Evolutionary conservation across 2,113 vertebrate species (phyloP), one percentile per base, ranked within the genome.

Genomic region (Accipiter cooperii): DNA sequence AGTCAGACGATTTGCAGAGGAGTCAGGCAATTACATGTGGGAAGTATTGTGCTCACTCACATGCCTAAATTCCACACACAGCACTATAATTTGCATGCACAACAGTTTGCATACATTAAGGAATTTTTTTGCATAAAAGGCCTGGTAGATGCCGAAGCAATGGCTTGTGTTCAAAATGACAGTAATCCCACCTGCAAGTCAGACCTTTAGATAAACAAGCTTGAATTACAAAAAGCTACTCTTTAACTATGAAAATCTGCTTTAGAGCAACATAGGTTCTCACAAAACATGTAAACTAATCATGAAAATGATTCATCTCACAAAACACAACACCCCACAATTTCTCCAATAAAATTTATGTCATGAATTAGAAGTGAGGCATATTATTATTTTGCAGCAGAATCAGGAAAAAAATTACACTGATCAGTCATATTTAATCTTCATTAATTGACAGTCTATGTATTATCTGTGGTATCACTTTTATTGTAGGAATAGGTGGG

Each of bases 111-210:
- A 90, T 75, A 80, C 26, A 83, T 80, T 74, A 84, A 82, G 69
- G 55, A 69, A 13, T 77, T n/a, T 38, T n/a, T 96, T 90, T 86
- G 42, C 55, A 79, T 95, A 73, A 90, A 91, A 87, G 13, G 6
- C 52, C 66, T 1, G 6, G 38, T 91, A 92, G 86, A 49, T 92
- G 84, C 87, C 89, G 79, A 91, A 84, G 71, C 17, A 83, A 71
- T 64, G 66, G 44, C 81, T 93, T 77, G 66, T 87, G 38, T 70
- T 70, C 78, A 80, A 58, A 97, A 33, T 63, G 66, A 70, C 54
- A 42, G 46, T 73, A 95, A 95, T 91, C 77, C 55, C 82, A 97
- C 94, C 93, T 96, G 91, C 55, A 63, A 94, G 87, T 91, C 87
- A 96, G 89, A 94, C 55, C 46, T 86, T 76, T 57, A 78, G 78